A percentile compares a stretch with the other conserved stretches of the same genome.
These are phyloP conservation scores for Chaenodraco wilsoni DNA, from an alignment of 2,797 vertebrate genomes.

Conservation along the genomic window DNA sequence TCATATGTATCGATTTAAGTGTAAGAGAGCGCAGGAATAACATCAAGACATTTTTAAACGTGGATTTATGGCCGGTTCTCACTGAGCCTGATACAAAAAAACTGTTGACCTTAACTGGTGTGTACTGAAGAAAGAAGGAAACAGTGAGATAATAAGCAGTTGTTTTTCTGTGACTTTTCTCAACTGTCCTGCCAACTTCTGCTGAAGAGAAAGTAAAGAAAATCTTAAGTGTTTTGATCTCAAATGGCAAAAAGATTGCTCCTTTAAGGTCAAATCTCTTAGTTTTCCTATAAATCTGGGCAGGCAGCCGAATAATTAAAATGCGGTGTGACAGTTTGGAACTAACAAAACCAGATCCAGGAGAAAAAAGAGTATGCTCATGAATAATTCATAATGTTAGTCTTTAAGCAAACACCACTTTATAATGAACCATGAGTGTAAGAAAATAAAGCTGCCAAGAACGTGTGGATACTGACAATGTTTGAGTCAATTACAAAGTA, in stretches of 20 bases:
- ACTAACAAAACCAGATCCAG: conserved; percentile 50
- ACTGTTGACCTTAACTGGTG: conserved; percentile 39
- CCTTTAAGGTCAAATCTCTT: conserved; percentile 63
- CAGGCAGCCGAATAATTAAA: conserved; percentile 63
- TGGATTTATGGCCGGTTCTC: conserved; percentile 25
- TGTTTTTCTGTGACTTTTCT: conserved; percentile 28
- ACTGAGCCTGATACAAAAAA: conserved; percentile 34
- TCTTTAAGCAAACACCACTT: conserved; percentile 55
- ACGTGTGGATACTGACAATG: conserved; percentile 51
- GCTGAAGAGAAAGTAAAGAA: conserved; percentile 27
- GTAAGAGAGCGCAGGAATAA: background rate
- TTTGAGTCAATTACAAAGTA: conserved; percentile 40
- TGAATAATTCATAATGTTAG: conserved; percentile 69
- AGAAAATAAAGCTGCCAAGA: conserved; percentile 60
- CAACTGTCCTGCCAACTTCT: conserved; percentile 26
- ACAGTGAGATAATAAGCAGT: conserved; percentile 12
- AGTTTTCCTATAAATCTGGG: conserved; percentile 29
- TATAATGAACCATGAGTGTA: conserved; percentile 62
- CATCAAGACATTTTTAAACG: conserved; percentile 38
- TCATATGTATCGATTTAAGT: conserved; percentile 40
- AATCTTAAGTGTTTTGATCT: conserved; percentile 51
- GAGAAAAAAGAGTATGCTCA: conserved; percentile 49
- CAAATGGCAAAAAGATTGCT: conserved; percentile 44
- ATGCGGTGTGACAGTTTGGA: conserved; percentile 56
- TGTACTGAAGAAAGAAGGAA: background rate